Percentiles rank a stretch among this genome's conserved stretches.
Evolutionary conservation across 1,140 invertebrate genomes (phyloP).

Genomic region (Zaprionus lachaisei): DNA sequence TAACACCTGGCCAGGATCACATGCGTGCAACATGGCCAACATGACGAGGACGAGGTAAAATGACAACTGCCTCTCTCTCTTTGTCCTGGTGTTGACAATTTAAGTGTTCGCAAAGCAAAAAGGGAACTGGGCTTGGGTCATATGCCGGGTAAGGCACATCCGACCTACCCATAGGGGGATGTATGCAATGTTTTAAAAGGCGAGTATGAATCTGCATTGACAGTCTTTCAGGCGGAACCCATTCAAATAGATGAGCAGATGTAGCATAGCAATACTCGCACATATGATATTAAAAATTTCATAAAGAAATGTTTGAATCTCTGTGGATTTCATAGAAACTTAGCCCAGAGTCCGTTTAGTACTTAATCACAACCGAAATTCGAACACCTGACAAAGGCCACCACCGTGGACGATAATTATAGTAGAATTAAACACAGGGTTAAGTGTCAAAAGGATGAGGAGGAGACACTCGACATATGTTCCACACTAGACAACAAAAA

Average conservation of each 20-base stretch:
- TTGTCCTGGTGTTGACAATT: slow-evolving; percentile 74
- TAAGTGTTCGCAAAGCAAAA: slow-evolving; percentile 62
- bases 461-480: slow-evolving; percentile 58
- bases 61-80: slow-evolving; percentile 50
- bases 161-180: slow-evolving; percentile 36
- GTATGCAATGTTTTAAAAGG: slow-evolving; percentile 26
- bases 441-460: slow-evolving; percentile 77
- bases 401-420: slow-evolving; percentile 59
- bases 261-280: background rate
- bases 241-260: background rate
- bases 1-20: slow-evolving; percentile 74
- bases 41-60: slow-evolving; percentile 17
- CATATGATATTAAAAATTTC: background rate
- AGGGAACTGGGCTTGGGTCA: slow-evolving; percentile 60
- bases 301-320: background rate
- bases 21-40: slow-evolving; percentile 58
- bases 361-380: background rate
- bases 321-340: background rate
- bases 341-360: background rate
- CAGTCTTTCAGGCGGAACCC: background rate
- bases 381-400: slow-evolving; percentile 47
- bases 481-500: slow-evolving; percentile 17
- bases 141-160: background rate
- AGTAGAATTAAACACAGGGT: slow-evolving; percentile 50
- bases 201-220: slow-evolving; percentile 20